These are phyloP conservation scores for Drosophila emarginata DNA, from an alignment of 2,888 invertebrate genomes.

Conservation along the genomic window DNA sequence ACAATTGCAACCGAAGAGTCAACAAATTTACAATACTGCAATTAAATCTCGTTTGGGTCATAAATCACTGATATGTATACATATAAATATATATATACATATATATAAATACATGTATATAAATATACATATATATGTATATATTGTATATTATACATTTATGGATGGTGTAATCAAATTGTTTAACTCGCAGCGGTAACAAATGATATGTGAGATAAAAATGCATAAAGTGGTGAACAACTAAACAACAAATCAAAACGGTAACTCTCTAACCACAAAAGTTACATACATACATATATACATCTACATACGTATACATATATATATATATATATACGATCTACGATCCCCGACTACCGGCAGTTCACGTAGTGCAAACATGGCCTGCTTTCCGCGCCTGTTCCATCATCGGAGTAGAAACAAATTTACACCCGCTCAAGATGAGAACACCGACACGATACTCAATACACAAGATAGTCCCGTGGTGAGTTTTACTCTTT, in stretches of 20 bases:
- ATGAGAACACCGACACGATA: slow-evolving; percentile 78
- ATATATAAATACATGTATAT: neutral
- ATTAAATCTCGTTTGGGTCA: slow-evolving; percentile 58
- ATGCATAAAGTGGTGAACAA: slow-evolving; percentile 47
- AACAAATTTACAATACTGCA: slow-evolving; percentile 19
- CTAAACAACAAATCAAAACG: slow-evolving; percentile 24
- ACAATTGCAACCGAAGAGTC: slow-evolving; percentile 7
- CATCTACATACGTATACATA: neutral
- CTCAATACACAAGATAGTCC: slow-evolving; percentile 71
- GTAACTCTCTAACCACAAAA: neutral
- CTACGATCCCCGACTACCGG: neutral
- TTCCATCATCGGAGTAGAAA: slow-evolving; percentile 71
- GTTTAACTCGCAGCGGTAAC: slow-evolving; percentile 42
- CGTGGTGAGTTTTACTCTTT: slow-evolving; percentile 74
- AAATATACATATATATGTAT: slow-evolving; percentile 36
- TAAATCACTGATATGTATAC: slow-evolving; percentile 59
- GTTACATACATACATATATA: neutral
- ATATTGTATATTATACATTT: too few relatives aligned
- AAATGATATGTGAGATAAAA: slow-evolving; percentile 60
- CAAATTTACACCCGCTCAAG: slow-evolving; percentile 76
- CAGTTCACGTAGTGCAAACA: slow-evolving; percentile 32
- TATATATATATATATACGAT: neutral
- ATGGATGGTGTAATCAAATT: slow-evolving; percentile 52
- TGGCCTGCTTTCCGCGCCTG: slow-evolving; percentile 79
- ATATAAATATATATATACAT: slow-evolving; percentile 32